phyloP scores from a whole-genome alignment of 2,113 vertebrate species.

The Ciconia maguari region DNA sequence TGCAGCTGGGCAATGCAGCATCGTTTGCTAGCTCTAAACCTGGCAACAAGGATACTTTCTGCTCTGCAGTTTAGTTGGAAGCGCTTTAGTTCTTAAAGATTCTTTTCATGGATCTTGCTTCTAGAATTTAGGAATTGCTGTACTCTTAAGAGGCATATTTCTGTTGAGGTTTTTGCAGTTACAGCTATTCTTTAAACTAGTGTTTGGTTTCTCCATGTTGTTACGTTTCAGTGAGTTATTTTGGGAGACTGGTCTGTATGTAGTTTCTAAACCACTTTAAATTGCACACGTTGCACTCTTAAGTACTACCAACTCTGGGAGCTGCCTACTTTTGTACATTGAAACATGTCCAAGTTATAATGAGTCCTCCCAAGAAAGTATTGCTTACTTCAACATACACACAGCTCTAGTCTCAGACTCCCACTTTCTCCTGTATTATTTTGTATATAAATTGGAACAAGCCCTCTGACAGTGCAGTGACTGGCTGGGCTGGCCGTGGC shows the following conservation, averaged over 20 bases:
- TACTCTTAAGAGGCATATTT: background rate
- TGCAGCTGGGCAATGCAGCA: background rate
- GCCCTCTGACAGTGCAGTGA: background rate
- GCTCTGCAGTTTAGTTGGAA: background rate
- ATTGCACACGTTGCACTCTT: rapidly evolving
- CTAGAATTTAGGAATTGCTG: background rate
- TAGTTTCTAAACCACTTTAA: background rate
- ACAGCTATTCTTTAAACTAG: background rate
- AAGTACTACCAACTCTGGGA: background rate
- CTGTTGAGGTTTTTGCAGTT: background rate
- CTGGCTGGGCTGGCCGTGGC: background rate
- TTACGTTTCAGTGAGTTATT: background rate
- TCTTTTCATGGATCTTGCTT: background rate
- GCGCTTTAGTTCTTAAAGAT: background rate
- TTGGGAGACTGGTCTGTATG: background rate
- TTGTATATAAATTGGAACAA: background rate
- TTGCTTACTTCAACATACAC: rapidly evolving
- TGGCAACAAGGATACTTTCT: background rate
- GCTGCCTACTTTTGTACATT: background rate
- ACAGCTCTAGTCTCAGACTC: background rate
- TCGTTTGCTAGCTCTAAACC: background rate
- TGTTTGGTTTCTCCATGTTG: background rate
- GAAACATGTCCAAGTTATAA: background rate
- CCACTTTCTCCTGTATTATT: background rate
- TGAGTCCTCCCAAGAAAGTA: background rate